A percentile compares a stretch with the other conserved stretches of the same genome.
phyloP scores from a whole-genome alignment of 2,113 vertebrate species.

The Ammodytes marinus region DNA sequence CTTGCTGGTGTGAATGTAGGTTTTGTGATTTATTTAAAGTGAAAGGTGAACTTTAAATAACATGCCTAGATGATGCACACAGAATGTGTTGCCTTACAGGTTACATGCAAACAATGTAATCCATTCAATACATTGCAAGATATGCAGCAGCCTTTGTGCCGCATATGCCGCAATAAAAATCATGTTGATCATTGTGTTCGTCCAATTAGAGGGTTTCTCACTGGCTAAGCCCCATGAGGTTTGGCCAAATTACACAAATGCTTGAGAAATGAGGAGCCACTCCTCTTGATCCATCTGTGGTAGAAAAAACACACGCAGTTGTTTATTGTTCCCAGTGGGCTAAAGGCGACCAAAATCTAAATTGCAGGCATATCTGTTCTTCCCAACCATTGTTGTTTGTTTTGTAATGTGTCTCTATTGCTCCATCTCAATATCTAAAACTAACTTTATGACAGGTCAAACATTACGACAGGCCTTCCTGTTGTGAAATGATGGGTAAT shows the following conservation, averaged over 20 bases:
- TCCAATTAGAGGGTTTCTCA: conserved; percentile 44
- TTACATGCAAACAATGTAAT: neutral
- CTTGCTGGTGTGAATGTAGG: neutral
- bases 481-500: conserved; percentile 2
- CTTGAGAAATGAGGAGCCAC: conserved; percentile 53
- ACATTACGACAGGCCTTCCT: neutral
- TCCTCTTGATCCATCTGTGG: conserved; percentile 51
- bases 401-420: conserved; percentile 36
- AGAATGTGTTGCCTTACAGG: neutral
- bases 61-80: neutral
- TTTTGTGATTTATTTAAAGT: neutral
- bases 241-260: conserved; percentile 61
- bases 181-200: neutral
- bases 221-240: conserved; percentile 29
- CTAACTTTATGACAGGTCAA: conserved; percentile 7
- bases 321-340: conserved; percentile 53
- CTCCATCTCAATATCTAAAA: conserved; percentile 25
- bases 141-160: neutral
- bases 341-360: conserved; percentile 29
- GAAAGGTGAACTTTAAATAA: neutral
- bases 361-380: conserved; percentile 24
- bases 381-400: conserved; percentile 40
- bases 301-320: conserved; percentile 19
- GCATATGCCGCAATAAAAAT: conserved; percentile 18
- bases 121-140: neutral